Evolutionary conservation across 2,888 invertebrate genomes (phyloP).

Genomic region (Apamea crenata): DNA sequence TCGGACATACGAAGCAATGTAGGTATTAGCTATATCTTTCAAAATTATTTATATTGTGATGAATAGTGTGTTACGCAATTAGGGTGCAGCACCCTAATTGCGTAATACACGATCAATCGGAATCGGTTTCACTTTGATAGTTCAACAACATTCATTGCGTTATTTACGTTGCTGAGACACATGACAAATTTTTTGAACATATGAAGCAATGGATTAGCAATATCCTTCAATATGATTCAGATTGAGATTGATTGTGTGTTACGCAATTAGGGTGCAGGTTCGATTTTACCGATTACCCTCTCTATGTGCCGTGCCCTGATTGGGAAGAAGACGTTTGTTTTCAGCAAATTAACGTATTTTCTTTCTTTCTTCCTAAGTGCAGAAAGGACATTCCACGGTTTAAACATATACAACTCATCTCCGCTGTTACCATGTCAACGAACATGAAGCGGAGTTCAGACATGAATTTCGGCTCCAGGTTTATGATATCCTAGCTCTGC

Average conservation of each 20-base stretch:
- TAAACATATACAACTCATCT: neutral
- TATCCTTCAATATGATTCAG: neutral
- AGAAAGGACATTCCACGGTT: neutral
- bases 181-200: neutral
- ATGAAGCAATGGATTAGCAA: neutral
- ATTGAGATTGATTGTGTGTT: no score
- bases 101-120: neutral
- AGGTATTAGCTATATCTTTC: neutral
- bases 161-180: neutral
- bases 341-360: no score
- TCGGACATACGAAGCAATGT: neutral
- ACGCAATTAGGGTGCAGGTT: neutral
- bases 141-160: neutral
- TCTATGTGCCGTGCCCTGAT: neutral
- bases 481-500: neutral
- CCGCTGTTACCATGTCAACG: neutral
- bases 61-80: no score
- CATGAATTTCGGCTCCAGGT: no score
- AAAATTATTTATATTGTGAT: neutral
- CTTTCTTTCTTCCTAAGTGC: neutral
- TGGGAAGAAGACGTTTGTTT: neutral
- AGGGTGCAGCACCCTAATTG: no score
- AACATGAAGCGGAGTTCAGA: neutral
- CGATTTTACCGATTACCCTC: neutral
- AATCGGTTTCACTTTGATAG: neutral